Conservation (phyloP, 2,113 vertebrate species). For the Ranitomeya imitator region DNA sequence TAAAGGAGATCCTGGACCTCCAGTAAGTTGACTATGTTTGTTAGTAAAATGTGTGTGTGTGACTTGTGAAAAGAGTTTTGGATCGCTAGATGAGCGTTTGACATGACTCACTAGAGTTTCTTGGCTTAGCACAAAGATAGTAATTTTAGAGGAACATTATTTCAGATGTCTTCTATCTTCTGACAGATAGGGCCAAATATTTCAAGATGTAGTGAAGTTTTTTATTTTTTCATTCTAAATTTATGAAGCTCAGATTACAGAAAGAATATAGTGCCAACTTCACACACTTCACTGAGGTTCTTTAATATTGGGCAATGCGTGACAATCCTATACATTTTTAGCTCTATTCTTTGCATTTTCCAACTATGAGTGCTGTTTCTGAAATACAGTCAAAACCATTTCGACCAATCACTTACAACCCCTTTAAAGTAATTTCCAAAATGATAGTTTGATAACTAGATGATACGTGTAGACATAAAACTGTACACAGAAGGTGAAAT, state of each 20-base stretch:
- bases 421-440: too few species aligned
- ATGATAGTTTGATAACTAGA: too few species aligned
- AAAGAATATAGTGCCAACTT: not conserved
- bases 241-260: slow-evolving; percentile 12
- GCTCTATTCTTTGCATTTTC: not conserved
- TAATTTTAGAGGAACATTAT: not conserved
- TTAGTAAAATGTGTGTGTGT: not conserved
- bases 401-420: too few species aligned
- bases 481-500: not conserved
- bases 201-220: slow-evolving; percentile 4
- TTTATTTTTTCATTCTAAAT: slow-evolving; percentile 12
- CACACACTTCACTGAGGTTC: not conserved
- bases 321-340: not conserved
- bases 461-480: too few species aligned
- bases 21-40: slow-evolving; percentile 79
- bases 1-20: slow-evolving; percentile 90
- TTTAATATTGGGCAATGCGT: not conserved
- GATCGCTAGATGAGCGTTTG: not conserved
- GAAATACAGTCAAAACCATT: too few species aligned
- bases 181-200: not conserved
- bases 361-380: not conserved
- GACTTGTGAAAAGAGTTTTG: slow-evolving; percentile 7
- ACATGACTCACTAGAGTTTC: not conserved
- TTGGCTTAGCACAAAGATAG: slow-evolving; percentile 1
- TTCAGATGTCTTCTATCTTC: slow-evolving; percentile 15